Base-by-base conservation (phyloP, 2,888 invertebrate species). In the Melanostoma scalare region DNA sequence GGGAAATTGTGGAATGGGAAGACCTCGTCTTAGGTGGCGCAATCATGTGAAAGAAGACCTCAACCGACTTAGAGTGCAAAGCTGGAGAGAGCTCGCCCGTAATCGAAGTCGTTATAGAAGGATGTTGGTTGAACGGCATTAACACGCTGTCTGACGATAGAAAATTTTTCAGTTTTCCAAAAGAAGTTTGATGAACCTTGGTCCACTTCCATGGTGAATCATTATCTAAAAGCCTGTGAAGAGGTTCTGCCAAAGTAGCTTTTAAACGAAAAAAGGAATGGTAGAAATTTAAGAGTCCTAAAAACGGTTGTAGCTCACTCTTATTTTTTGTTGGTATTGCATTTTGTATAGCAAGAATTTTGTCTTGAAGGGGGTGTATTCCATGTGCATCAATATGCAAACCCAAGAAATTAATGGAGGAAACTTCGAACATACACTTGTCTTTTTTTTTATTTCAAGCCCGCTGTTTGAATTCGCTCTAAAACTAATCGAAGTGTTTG, bases 141-240 rank as follows among this genome's bases (percentile, higher is more conserved):
- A n/a, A n/a, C n/a, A n/a, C n/a, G n/a, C n/a, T n/a, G n/a, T n/a
- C n/a, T n/a, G n/a, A n/a, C n/a, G n/a, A n/a, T n/a, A n/a, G n/a
- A n/a, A n/a, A n/a, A n/a, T n/a, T n/a, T n/a, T n/a, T n/a, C n/a
- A n/a, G n/a, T n/a, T n/a, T n/a, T n/a, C n/a, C n/a, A n/a, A n/a
- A n/a, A n/a, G n/a, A n/a, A n/a, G n/a, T n/a, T n/a, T n/a, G n/a
- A n/a, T n/a, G n/a, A n/a, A n/a, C n/a, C n/a, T n/a, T n/a, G n/a
- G n/a, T n/a, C n/a, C n/a, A 84, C 30, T 30, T 30, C 81, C 73
- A 73, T 40, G 44, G 6, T 63, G 75, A 48, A 86, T 87, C 50
- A 75, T 80, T 61, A 50, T 86, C 86, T 9, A 85, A 55, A 6
- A 85, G 79, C 3, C 73, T 55, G 58, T 81, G 74, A 6, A 85